phyloP scores from a whole-genome alignment of 2,888 invertebrate species.

The Macropis europaea region DNA sequence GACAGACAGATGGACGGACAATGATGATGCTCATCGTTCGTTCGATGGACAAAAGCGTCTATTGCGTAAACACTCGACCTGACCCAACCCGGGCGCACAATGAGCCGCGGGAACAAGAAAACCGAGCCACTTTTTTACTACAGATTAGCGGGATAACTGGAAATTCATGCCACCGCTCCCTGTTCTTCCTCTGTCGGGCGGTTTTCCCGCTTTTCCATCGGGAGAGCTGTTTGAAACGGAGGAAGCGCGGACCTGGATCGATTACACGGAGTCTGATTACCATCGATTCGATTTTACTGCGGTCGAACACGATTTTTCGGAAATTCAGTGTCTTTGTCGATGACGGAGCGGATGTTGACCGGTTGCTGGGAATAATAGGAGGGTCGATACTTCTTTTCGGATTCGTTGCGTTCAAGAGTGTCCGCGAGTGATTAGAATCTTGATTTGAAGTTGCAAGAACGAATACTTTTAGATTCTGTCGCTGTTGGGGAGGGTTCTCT shows the following conservation, averaged over 20 bases:
- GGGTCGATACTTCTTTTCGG: no score
- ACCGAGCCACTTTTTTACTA: slow-evolving; percentile 40
- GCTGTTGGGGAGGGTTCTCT: no score
- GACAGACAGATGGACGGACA: slow-evolving; percentile 74
- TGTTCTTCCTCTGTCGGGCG: background rate
- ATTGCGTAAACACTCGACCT: slow-evolving; percentile 79
- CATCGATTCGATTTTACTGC: background rate
- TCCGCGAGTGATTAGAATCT: no score
- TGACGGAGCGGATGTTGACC: no score
- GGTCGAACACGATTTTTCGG: background rate
- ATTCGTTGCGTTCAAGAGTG: no score
- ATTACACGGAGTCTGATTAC: slow-evolving; percentile 18
- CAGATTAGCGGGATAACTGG: slow-evolving; percentile 68
- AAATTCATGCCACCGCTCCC: background rate
- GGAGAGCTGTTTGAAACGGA: no score
- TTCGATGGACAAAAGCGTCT: slow-evolving; percentile 79
- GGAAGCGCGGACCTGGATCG: slow-evolving; percentile 11
- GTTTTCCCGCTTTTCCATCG: background rate
- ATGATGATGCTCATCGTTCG: slow-evolving; percentile 79
- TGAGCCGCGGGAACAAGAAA: slow-evolving; percentile 13
- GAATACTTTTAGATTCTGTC: no score
- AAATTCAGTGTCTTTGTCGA: no score
- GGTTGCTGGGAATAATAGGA: no score
- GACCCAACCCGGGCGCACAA: slow-evolving; percentile 46
- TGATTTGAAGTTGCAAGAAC: no score